Conservation (phyloP, 2,888 invertebrate species). For the Margaritifera margaritifera region DNA sequence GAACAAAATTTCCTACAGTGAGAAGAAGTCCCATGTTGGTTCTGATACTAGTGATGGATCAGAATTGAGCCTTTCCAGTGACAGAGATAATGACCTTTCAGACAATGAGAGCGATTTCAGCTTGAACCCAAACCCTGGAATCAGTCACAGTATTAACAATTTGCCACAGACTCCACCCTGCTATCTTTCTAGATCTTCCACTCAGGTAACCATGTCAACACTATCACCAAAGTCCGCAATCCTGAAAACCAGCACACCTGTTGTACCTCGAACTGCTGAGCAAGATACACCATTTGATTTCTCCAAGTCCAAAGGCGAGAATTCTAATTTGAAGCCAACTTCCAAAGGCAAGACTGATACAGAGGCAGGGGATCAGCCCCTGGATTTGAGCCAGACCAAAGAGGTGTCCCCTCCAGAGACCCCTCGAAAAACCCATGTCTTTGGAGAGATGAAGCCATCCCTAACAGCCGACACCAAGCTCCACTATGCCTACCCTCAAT, state of each 20-base stretch:
- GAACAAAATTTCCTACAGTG: slow-evolving; percentile 26
- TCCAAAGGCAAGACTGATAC: slow-evolving; percentile 76
- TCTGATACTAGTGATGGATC: slow-evolving; percentile 42
- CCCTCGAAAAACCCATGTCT: slow-evolving; percentile 65
- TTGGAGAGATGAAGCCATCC: slow-evolving; percentile 59
- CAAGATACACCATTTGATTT: slow-evolving; percentile 55
- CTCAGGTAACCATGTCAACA: neutral
- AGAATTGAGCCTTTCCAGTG: slow-evolving; percentile 48
- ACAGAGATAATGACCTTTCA: slow-evolving; percentile 52
- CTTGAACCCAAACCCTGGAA: slow-evolving; percentile 14
- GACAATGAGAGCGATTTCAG: slow-evolving; percentile 59
- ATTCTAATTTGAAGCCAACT: slow-evolving; percentile 22
- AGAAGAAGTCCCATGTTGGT: slow-evolving; percentile 3
- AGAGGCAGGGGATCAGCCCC: slow-evolving; percentile 73
- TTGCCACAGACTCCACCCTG: neutral
- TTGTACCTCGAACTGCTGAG: slow-evolving; percentile 17
- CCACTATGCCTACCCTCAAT: slow-evolving; percentile 81
- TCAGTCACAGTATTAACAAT: neutral
- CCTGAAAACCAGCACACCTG: slow-evolving; percentile 16
- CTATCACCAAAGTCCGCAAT: neutral
- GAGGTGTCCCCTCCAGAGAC: slow-evolving; percentile 72
- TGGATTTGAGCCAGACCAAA: slow-evolving; percentile 85
- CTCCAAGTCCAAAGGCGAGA: slow-evolving; percentile 38
- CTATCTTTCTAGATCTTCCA: neutral
- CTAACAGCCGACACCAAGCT: slow-evolving; percentile 69